These are phyloP conservation scores for Cavia aperea DNA, from an alignment of 2,113 vertebrate genomes.

Conservation along the genomic window DNA sequence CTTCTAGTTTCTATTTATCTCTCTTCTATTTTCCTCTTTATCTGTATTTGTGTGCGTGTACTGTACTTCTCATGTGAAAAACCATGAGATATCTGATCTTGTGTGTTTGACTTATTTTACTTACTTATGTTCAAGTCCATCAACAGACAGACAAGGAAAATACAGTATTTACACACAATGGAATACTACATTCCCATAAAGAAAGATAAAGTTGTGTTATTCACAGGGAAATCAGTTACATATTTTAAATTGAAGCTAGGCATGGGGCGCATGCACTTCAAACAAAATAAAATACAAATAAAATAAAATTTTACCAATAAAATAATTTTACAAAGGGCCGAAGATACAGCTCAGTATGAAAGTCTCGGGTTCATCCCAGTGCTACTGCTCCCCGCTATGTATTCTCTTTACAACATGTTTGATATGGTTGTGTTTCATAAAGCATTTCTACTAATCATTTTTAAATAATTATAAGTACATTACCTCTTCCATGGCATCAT, in stretches of 20 bases:
- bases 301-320: not conserved
- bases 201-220: not conserved
- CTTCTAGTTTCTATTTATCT: not conserved
- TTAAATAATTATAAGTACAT: not conserved
- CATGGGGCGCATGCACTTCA: not conserved
- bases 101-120: not conserved
- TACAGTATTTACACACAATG: not conserved
- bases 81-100: not conserved
- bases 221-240: not conserved
- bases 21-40: not conserved
- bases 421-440: slow-evolving; percentile 1
- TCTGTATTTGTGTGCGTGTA: not conserved
- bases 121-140: not conserved
- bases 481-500: not conserved
- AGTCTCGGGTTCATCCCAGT: not conserved
- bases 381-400: not conserved
- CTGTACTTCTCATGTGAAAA: not conserved
- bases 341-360: not conserved
- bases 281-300: not conserved
- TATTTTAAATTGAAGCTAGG: not conserved
- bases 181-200: not conserved
- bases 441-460: slow-evolving; percentile 3
- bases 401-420: slow-evolving; percentile 21
- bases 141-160: not conserved
- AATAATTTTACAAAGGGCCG: not conserved